phyloP scores from a whole-genome alignment of 1,140 invertebrate genomes.

The Drosophila triauraria region DNA sequence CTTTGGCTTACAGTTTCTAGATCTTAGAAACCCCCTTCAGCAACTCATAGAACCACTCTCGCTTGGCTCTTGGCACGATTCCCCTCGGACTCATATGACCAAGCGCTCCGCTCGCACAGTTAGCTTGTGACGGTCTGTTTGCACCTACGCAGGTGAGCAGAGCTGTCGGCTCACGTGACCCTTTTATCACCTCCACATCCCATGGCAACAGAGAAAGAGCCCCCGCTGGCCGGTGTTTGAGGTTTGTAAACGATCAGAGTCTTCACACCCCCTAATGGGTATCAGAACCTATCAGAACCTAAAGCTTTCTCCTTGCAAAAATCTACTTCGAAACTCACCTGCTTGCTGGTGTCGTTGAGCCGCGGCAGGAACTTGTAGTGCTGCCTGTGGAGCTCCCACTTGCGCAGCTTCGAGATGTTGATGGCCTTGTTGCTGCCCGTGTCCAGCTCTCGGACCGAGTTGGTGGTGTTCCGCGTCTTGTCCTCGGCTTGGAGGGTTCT shows the following conservation, averaged over 20 bases:
- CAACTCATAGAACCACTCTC: conserved; percentile 24
- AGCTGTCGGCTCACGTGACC: conserved; percentile 37
- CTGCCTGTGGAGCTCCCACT: conserved; percentile 21
- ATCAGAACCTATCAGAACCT: too few relatives aligned
- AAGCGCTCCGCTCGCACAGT: conserved; percentile 3
- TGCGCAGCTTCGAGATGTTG: conserved; percentile 19
- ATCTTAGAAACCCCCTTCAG: too few relatives aligned
- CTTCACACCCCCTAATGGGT: conserved; percentile 6
- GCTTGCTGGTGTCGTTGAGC: conserved; percentile 16
- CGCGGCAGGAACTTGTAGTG: conserved; percentile 57
- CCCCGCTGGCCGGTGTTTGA: conserved; percentile 4
- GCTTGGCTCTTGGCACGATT: conserved; percentile 29
- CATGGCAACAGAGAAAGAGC: conserved; percentile 39
- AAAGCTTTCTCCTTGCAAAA: not conserved
- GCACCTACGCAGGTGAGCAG: conserved; percentile 67
- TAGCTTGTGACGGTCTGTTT: conserved; percentile 66
- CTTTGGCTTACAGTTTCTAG: too few relatives aligned
- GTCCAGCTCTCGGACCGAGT: conserved; percentile 9
- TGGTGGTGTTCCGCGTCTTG: conserved; percentile 1
- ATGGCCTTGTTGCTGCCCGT: conserved; percentile 36
- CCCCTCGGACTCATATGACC: conserved; percentile 59
- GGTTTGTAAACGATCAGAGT: conserved; percentile 12
- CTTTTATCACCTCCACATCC: conserved; percentile 24
- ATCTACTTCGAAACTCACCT: conserved; percentile 26
- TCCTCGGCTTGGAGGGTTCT: conserved; percentile 32